These are phyloP conservation scores for Aquatica leii DNA, from an alignment of 2,888 invertebrate species.

Conservation along the genomic window DNA sequence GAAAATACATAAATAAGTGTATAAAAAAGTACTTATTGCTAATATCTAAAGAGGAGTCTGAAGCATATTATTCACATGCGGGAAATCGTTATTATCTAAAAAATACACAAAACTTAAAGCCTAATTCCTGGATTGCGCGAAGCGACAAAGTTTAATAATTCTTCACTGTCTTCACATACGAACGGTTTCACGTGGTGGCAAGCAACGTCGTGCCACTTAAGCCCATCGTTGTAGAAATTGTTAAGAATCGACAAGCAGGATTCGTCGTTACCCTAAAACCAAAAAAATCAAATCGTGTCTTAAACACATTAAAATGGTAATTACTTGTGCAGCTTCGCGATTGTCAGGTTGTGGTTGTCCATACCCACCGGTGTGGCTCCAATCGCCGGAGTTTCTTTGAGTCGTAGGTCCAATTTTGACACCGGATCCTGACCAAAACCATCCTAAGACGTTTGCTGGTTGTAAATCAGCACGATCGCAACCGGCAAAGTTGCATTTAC, in stretches of 20 bases:
- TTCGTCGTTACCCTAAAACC: constrained; percentile 83
- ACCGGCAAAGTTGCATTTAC: constrained; percentile 92
- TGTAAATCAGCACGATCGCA: constrained; percentile 84
- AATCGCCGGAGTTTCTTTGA: constrained; percentile 88
- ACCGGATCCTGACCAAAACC: constrained; percentile 95
- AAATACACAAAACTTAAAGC: constrained; percentile 63
- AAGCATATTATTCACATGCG: constrained; percentile 46
- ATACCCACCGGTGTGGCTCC: constrained; percentile 89
- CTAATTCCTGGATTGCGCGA: constrained; percentile 88
- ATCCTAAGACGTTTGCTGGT: constrained; percentile 86
- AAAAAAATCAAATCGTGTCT: constrained; percentile 29
- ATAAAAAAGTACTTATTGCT: constrained; percentile 31
- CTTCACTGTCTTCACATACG: constrained; percentile 92
- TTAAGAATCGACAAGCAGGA: constrained; percentile 88
- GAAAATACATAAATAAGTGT: constrained; percentile 44
- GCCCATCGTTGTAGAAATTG: constrained; percentile 90
- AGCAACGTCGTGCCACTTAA: constrained; percentile 89
- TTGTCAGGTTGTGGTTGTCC: constrained; percentile 90
- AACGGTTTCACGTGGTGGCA: constrained; percentile 87
- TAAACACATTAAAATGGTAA: constrained; percentile 20
- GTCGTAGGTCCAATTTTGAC: constrained; percentile 90
- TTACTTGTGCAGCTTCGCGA: constrained; percentile 86
- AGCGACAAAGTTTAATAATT: constrained; percentile 87
- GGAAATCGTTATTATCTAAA: constrained; percentile 1
- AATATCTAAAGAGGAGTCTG: constrained; percentile 15